Conservation (phyloP, 2,888 invertebrate species). For the Bembecia ichneumoniformis region DNA sequence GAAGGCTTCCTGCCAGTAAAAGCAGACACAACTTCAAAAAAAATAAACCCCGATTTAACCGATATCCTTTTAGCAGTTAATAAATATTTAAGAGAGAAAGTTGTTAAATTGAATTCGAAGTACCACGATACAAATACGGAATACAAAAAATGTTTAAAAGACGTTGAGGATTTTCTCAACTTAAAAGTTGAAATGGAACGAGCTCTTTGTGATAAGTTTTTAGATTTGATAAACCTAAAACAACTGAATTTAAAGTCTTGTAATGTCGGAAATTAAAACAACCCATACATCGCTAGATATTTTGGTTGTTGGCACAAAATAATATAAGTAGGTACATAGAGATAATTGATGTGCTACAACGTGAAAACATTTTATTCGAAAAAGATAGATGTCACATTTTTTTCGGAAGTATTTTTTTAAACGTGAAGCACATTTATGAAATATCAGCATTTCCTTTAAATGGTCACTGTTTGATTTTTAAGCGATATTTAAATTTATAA, state of each 20-base stretch:
- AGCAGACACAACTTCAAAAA: constrained; percentile 21
- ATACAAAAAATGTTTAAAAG: constrained; percentile 40
- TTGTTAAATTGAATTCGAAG: constrained; percentile 19
- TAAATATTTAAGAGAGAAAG: constrained; percentile 30
- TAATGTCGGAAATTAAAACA: background rate
- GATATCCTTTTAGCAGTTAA: constrained; percentile 40
- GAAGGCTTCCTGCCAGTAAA: constrained; percentile 53
- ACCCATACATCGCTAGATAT: too few relatives aligned
- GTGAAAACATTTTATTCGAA: too few relatives aligned
- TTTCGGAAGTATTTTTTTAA: too few relatives aligned
- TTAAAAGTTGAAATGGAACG: constrained; percentile 53
- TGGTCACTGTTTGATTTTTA: too few relatives aligned
- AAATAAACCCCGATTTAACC: constrained; percentile 30
- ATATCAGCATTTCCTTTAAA: too few relatives aligned
- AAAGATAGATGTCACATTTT: too few relatives aligned
- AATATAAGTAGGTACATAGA: background rate
- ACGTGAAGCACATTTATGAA: too few relatives aligned
- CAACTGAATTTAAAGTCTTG: constrained; percentile 9
- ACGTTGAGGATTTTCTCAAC: constrained; percentile 47
- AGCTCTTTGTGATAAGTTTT: constrained; percentile 40
- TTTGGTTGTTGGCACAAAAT: too few relatives aligned
- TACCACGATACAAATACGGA: constrained; percentile 29
- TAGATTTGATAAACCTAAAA: constrained; percentile 30
- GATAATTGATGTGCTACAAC: background rate
- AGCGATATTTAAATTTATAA: too few relatives aligned